Evolutionary conservation across 2,797 vertebrate genomes (phyloP).

Genomic region (Acomys russatus): DNA sequence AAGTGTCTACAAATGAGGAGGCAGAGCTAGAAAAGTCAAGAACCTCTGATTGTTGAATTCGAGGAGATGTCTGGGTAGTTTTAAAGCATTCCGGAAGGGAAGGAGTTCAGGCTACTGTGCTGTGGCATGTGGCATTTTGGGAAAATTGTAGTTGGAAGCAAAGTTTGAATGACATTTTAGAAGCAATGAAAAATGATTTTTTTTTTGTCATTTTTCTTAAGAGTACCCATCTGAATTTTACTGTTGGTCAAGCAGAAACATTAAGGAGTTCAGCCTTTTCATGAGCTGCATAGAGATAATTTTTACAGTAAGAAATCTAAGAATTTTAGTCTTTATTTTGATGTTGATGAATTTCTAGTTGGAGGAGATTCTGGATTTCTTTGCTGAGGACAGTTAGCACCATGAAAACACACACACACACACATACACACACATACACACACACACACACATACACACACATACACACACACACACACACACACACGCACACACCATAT

Average conservation of each 20-base stretch:
- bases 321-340: constrained; percentile 65
- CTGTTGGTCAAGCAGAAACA: neutral
- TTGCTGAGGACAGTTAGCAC: constrained; percentile 77
- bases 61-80: neutral
- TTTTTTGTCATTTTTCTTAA: constrained; percentile 6
- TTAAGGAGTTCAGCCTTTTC: neutral
- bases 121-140: neutral
- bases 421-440: neutral
- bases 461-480: neutral
- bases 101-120: neutral
- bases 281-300: constrained; percentile 70
- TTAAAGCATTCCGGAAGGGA: neutral
- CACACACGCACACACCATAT: neutral
- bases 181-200: neutral
- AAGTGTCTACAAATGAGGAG: neutral
- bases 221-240: constrained; percentile 12
- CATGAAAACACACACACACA: constrained; percentile 13
- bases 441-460: neutral
- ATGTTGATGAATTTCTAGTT: constrained; percentile 74
- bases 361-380: constrained; percentile 75
- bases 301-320: constrained; percentile 71
- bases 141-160: neutral
- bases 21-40: neutral
- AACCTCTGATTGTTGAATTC: neutral
- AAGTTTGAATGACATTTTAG: neutral